Conservation (phyloP, 2,888 invertebrate genomes). For the Sinhomidia bicolor region DNA sequence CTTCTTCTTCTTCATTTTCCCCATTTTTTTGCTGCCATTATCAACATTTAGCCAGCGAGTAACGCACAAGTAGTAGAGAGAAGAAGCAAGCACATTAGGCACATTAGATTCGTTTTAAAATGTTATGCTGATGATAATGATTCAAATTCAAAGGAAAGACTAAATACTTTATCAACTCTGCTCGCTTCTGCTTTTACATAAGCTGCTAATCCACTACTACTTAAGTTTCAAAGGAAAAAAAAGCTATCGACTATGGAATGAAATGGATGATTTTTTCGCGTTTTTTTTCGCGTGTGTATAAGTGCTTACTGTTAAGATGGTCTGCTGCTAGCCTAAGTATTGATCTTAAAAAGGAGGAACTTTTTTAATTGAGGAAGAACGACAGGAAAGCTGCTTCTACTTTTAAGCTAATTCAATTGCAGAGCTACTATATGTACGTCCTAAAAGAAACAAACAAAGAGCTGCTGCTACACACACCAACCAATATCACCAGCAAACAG, state of each 20-base stretch:
- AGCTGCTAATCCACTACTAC: neutral
- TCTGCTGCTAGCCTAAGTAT: too few species aligned
- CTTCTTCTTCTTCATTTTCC: neutral
- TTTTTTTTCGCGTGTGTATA: neutral
- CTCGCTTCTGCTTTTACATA: neutral
- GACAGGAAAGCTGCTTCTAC: neutral
- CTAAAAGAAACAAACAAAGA: neutral
- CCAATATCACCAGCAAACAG: neutral
- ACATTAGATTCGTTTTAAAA: constrained; percentile 12
- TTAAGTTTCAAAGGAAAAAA: too few species aligned
- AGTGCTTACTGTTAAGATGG: neutral
- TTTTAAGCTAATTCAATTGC: constrained; percentile 14
- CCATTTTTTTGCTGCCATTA: neutral
- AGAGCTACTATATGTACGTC: too few species aligned
- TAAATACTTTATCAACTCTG: neutral
- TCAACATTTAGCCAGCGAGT: neutral
- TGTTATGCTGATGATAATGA: neutral
- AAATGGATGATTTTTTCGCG: neutral
- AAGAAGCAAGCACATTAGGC: neutral
- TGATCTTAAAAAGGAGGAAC: neutral
- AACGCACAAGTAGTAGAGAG: neutral
- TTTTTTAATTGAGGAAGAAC: neutral
- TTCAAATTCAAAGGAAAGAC: neutral
- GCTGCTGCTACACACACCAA: neutral
- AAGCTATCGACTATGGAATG: neutral